phyloP scores from a whole-genome alignment of 2,888 invertebrate species.

The Phlogophora meticulosa region DNA sequence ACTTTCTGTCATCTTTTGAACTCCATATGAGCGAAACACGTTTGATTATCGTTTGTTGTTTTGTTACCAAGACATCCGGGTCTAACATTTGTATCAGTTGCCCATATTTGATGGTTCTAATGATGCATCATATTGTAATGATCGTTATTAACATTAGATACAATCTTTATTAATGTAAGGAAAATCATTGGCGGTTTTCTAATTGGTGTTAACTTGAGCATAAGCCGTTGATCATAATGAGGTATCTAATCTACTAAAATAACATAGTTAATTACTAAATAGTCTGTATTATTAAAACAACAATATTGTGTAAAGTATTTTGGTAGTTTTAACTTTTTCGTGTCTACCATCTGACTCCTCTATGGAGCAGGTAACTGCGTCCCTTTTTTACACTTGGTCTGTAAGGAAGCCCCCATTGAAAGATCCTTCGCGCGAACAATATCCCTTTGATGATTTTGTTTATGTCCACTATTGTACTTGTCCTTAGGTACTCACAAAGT shows the following conservation, averaged over 20 bases:
- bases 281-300: not conserved
- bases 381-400: constrained; percentile 81
- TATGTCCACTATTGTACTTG: constrained; percentile 59
- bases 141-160: constrained; percentile 47
- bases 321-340: constrained; percentile 35
- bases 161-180: constrained; percentile 63
- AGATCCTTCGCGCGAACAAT: constrained; percentile 61
- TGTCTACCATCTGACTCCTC: constrained; percentile 37
- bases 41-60: constrained; percentile 88
- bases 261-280: not conserved
- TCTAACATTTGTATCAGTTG: constrained; percentile 76
- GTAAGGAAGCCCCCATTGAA: constrained; percentile 76
- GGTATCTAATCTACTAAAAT: constrained; percentile 3
- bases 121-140: constrained; percentile 51
- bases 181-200: constrained; percentile 72
- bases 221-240: constrained; percentile 5
- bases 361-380: constrained; percentile 84
- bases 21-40: constrained; percentile 85
- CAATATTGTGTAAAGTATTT: constrained; percentile 14
- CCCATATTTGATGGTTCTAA: constrained; percentile 69
- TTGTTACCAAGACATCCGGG: constrained; percentile 88
- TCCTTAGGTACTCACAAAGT: constrained; percentile 53
- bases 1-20: constrained; percentile 77
- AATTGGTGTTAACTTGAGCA: constrained; percentile 29
- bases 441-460: constrained; percentile 65